Evolutionary conservation across 2,888 invertebrate species (phyloP), one percentile per base, ranked within the genome.

Genomic region (Emmelina monodactyla): DNA sequence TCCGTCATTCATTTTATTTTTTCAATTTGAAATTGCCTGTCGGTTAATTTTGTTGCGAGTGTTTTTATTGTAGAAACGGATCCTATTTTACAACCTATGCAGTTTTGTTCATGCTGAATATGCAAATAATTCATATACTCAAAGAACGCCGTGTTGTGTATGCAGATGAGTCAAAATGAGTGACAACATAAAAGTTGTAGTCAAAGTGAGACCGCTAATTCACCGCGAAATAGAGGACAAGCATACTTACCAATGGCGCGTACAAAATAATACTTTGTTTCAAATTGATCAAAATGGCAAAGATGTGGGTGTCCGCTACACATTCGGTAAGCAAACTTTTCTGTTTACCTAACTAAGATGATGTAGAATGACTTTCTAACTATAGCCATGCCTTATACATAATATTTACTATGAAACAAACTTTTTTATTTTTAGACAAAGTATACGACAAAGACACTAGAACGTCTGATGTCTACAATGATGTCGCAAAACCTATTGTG

Each of bases 151-250:
- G n/a, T n/a, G n/a, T n/a, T n/a, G n/a, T n/a, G n/a, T n/a, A n/a
- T n/a, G n/a, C n/a, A n/a, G n/a, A n/a, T n/a, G 50, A 42, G 44
- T 35, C 33, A 66, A 67, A 53, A 85, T 85, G 85, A 82, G 83
- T 54, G 82, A 85, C 55, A 87, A 85, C 55, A 88, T 91, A 33
- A 86, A 88, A 80, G 91, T 91, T 35, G 88, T 87, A 38, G 87
- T 91, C 40, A 88, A 89, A 76, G 82, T 88, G 42, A 82, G 90
- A 31, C 89, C 89, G 14, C 57, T 88, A 7, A 85, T 87, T 48
- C 62, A 78, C 49, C 82, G 86, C 32, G 89, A 90, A 65, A 70
- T 82, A 32, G 83, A 84, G 28, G 81, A 83, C 4, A 82, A 83
- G 48, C 65, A 79, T 33, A 56, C 65, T 5, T 66, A 75, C 39